A percentile compares a stretch with the other conserved stretches of the same genome.
phyloP scores from a whole-genome alignment of 2,888 invertebrate species.

The Hanleya hanleyi region DNA sequence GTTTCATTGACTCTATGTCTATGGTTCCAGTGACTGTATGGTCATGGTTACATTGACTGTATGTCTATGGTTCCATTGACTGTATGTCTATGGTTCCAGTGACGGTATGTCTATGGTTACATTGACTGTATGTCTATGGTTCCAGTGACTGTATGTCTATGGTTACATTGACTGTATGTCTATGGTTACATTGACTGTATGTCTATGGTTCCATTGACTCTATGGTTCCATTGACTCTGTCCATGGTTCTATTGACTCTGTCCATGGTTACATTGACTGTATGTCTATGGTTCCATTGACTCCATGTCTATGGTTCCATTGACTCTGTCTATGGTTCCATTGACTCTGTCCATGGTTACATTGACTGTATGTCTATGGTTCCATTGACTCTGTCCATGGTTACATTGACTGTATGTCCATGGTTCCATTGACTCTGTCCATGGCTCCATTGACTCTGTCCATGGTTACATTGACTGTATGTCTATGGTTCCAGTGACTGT shows the following conservation, averaged over 20 bases:
- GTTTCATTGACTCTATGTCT: neutral
- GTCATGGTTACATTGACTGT: neutral
- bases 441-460: neutral
- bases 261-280: neutral
- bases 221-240: too few relatives aligned
- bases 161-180: too few relatives aligned
- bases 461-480: neutral
- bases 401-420: neutral
- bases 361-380: neutral
- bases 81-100: too few relatives aligned
- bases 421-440: neutral
- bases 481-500: neutral
- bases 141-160: too few relatives aligned
- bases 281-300: neutral
- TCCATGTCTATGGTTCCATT: neutral
- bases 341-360: neutral
- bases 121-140: too few relatives aligned
- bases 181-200: neutral
- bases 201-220: neutral
- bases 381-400: neutral
- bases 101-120: too few relatives aligned
- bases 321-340: neutral
- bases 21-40: neutral
- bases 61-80: too few relatives aligned
- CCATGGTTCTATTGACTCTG: too few relatives aligned